phyloP scores from a whole-genome alignment of 1,140 invertebrate genomes.

The Andricus grossulariae region DNA sequence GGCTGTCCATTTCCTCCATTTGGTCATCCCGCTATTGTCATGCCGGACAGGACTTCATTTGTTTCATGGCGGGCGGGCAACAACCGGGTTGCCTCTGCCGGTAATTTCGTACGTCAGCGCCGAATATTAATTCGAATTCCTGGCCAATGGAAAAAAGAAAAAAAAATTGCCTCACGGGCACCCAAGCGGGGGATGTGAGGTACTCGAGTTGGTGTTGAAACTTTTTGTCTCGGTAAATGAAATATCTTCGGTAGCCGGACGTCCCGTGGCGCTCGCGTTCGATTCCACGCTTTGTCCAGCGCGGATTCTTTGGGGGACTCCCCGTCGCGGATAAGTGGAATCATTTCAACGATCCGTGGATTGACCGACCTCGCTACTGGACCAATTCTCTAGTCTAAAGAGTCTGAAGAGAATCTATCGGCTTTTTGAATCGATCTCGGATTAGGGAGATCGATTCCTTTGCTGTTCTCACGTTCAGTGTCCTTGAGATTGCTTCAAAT shows the following conservation, averaged over 20 bases:
- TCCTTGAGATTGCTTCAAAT: background rate
- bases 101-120: constrained; percentile 75
- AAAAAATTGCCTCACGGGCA: constrained; percentile 20
- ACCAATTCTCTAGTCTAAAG: background rate
- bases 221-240: constrained; percentile 71
- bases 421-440: constrained; percentile 36
- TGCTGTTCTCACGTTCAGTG: background rate
- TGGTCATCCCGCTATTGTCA: constrained; percentile 9
- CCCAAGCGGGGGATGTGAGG: constrained; percentile 40
- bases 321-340: constrained; percentile 70
- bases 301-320: constrained; percentile 64
- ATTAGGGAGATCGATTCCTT: constrained; percentile 36
- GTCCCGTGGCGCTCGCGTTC: constrained; percentile 66
- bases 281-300: constrained; percentile 68
- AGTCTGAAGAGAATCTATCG: constrained; percentile 15
- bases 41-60: constrained; percentile 62
- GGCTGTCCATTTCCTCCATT: constrained; percentile 9
- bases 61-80: constrained; percentile 66
- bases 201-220: constrained; percentile 38
- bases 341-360: constrained; percentile 63
- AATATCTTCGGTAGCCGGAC: constrained; percentile 72
- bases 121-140: constrained; percentile 77
- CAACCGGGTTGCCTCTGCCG: constrained; percentile 51
- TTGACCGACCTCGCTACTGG: constrained; percentile 48
- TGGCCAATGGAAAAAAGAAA: constrained; percentile 24